These are phyloP conservation scores for Ferrisia virgata DNA, from an alignment of 2,888 invertebrate species.

Conservation along the genomic window DNA sequence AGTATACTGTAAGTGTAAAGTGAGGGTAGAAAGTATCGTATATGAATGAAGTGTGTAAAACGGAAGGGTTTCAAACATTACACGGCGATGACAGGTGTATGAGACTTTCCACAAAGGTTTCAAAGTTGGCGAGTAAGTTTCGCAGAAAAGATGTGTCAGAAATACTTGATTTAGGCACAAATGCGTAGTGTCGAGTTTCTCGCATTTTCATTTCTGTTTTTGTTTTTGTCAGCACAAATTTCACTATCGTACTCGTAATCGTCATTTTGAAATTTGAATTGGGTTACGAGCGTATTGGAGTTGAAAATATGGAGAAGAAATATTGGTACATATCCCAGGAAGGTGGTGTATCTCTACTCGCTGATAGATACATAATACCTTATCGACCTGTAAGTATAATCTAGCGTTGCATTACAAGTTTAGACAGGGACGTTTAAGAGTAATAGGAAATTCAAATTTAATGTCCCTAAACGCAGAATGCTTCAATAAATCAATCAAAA, in stretches of 20 bases:
- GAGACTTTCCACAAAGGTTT: slow-evolving; percentile 3
- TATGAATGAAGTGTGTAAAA: slow-evolving; percentile 22
- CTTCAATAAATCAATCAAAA: too few relatives aligned
- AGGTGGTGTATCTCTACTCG: too few relatives aligned
- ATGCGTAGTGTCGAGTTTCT: slow-evolving; percentile 18
- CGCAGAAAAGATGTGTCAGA: slow-evolving; percentile 3
- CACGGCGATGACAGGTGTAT: slow-evolving; percentile 36
- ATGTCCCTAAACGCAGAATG: too few relatives aligned
- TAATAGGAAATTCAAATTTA: too few relatives aligned
- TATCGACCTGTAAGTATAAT: too few relatives aligned
- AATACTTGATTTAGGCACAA: slow-evolving; percentile 22
- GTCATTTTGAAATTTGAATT: slow-evolving; percentile 7
- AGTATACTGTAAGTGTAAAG: too few relatives aligned
- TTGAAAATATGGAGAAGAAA: not conserved
- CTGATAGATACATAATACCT: too few relatives aligned
- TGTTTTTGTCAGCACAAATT: not conserved
- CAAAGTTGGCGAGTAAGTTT: slow-evolving; percentile 38
- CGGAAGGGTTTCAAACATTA: slow-evolving; percentile 31
- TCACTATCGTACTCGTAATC: slow-evolving; percentile 19
- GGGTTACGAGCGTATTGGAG: not conserved
- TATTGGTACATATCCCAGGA: not conserved
- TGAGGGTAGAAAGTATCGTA: too few relatives aligned
- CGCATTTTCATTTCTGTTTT: slow-evolving; percentile 37
- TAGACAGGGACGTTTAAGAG: too few relatives aligned
- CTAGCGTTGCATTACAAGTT: too few relatives aligned